Evolutionary conservation across 2,797 vertebrate species (phyloP).

Genomic region (Silurus aristotelis): DNA sequence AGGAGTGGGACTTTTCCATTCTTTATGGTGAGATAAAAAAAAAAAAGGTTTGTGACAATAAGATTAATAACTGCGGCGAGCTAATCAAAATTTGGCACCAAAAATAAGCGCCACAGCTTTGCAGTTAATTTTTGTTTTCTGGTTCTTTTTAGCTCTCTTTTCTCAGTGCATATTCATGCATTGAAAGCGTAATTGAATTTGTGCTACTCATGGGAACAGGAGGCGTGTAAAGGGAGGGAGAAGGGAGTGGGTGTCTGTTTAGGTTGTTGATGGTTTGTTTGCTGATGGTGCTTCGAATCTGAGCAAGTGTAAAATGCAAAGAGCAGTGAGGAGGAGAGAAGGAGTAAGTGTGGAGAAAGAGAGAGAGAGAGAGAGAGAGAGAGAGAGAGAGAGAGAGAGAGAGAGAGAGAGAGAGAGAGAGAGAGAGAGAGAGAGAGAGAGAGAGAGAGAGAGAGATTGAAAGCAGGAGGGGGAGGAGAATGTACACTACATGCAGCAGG

Average conservation of each 20-base stretch:
- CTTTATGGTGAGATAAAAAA: conserved; percentile 47
- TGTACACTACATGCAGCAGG: conserved; percentile 49
- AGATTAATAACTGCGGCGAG: conserved; percentile 67
- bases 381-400: conserved; percentile 16
- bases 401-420: conserved; percentile 2
- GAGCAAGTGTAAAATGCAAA: neutral
- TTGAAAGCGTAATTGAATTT: conserved; percentile 51
- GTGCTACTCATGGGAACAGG: conserved; percentile 37
- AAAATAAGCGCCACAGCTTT: conserved; percentile 45
- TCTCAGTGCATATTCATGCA: conserved; percentile 28
- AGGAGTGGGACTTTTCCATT: conserved; percentile 57
- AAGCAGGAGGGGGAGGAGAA: conserved; percentile 18
- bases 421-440: neutral
- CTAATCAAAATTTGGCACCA: conserved; percentile 58
- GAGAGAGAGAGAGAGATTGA: conserved; percentile 16
- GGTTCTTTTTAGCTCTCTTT: neutral
- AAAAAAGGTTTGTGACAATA: conserved; percentile 65
- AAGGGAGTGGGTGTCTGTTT: neutral
- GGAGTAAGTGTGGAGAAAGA: conserved; percentile 20
- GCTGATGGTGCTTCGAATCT: conserved; percentile 16
- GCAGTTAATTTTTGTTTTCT: neutral
- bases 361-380: conserved; percentile 19
- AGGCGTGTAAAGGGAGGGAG: conserved; percentile 9
- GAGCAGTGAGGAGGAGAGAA: conserved; percentile 40
- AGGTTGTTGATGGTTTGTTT: conserved; percentile 41